phyloP scores from a whole-genome alignment of 64 coral and sea anemone species.

The Actinia equina region DNA sequence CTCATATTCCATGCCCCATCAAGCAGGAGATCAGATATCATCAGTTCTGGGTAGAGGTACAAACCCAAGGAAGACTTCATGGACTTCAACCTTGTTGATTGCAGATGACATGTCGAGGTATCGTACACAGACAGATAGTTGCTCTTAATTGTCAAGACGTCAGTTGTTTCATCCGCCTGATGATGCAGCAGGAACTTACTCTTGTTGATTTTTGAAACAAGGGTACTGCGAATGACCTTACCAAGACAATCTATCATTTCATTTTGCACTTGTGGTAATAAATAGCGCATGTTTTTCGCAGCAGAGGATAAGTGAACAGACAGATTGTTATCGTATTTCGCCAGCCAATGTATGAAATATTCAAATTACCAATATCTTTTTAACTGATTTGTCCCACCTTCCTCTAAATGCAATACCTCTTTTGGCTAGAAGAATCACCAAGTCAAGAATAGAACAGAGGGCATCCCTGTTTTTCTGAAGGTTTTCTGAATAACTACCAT shows the following conservation, averaged over 20 bases:
- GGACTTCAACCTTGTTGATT: conserved; percentile 26
- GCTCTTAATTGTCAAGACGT: conserved; percentile 49
- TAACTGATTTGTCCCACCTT: conserved; percentile 50
- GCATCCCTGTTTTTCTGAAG: conserved; percentile 52
- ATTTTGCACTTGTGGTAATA: conserved; percentile 71
- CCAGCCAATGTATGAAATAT: conserved; percentile 55
- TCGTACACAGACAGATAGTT: conserved; percentile 51
- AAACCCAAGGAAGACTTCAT: conserved; percentile 67
- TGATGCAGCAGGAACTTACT: conserved; percentile 50
- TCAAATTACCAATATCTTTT: conserved; percentile 58
- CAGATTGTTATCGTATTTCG: conserved; percentile 46
- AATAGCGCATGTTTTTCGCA: conserved; percentile 45
- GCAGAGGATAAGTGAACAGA: conserved; percentile 39
- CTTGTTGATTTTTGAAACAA: conserved; percentile 46
- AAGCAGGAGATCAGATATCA: conserved; percentile 52
- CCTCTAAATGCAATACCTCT: conserved; percentile 55
- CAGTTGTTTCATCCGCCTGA: conserved; percentile 51
- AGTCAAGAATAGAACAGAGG: conserved; percentile 51
- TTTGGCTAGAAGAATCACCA: conserved; percentile 59
- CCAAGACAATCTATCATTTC: conserved; percentile 60
- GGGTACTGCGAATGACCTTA: conserved; percentile 37
- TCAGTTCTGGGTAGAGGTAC: conserved; percentile 57
- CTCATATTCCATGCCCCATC: conserved; percentile 38
- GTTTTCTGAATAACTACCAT: conserved; percentile 47
- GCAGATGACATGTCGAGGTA: conserved; percentile 26